These are phyloP conservation scores for Danaus melanippus DNA, from an alignment of 1,140 invertebrate genomes.

Conservation along the genomic window DNA sequence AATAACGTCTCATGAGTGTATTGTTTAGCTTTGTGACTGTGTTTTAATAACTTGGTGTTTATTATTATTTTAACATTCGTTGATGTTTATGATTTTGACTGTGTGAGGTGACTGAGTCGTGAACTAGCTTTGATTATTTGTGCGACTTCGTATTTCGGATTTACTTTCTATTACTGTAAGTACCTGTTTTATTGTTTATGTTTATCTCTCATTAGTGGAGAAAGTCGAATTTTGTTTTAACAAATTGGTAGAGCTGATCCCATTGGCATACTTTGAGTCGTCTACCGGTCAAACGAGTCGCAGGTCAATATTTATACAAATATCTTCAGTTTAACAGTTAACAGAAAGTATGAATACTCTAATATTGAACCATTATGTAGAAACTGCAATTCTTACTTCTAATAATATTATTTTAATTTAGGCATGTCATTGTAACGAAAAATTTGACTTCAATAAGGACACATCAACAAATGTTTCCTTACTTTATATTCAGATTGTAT, in stretches of 20 bases:
- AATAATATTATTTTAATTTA: too few species aligned
- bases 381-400: too few species aligned
- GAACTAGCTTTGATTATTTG: slow-evolving; percentile 43
- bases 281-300: slow-evolving; percentile 24
- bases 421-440: too few species aligned
- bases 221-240: slow-evolving; percentile 45
- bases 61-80: slow-evolving; percentile 20
- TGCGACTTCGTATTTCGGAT: slow-evolving; percentile 57
- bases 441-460: too few species aligned
- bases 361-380: too few species aligned
- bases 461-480: too few species aligned
- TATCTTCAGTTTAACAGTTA: slow-evolving; percentile 9
- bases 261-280: slow-evolving; percentile 31
- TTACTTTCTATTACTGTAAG: slow-evolving; percentile 70
- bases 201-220: slow-evolving; percentile 53
- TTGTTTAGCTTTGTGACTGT: slow-evolving; percentile 27
- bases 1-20: slow-evolving; percentile 30
- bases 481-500: too few species aligned
- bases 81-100: slow-evolving; percentile 28
- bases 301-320: slow-evolving; percentile 24
- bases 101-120: slow-evolving; percentile 46
- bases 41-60: slow-evolving; percentile 16
- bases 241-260: slow-evolving; percentile 28
- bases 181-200: slow-evolving; percentile 60
- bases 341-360: too few species aligned